Percentiles rank a stretch among this genome's conserved stretches.
Conservation (phyloP, 2,113 vertebrate species). For the Erythrolamprus reginae region DNA sequence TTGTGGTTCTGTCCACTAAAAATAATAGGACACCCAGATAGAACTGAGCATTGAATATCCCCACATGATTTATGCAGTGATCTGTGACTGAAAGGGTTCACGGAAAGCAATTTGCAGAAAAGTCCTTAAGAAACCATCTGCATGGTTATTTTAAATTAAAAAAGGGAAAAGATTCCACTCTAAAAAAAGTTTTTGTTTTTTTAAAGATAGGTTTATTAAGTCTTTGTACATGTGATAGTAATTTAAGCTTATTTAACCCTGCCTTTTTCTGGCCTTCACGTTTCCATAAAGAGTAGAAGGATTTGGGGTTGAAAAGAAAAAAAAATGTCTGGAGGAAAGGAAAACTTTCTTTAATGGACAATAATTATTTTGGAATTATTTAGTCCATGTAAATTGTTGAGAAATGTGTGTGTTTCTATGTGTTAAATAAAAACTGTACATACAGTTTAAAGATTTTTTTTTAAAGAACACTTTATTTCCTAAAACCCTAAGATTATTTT, state of each 20-base stretch:
- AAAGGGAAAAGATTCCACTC: constrained; percentile 78
- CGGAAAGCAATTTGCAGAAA: constrained; percentile 80
- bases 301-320: constrained; percentile 70
- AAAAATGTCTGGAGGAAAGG: constrained; percentile 68
- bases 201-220: constrained; percentile 73
- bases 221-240: constrained; percentile 77
- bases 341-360: constrained; percentile 51
- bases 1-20: constrained; percentile 54
- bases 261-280: constrained; percentile 74
- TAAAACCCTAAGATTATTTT: not conserved
- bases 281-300: constrained; percentile 59
- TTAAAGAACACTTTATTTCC: not conserved
- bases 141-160: constrained; percentile 77
- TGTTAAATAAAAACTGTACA: not conserved
- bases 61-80: constrained; percentile 72
- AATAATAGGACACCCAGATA: constrained; percentile 74
- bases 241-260: constrained; percentile 82
- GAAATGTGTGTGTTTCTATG: too few relatives aligned
- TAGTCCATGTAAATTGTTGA: constrained; percentile 37
- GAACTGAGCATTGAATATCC: constrained; percentile 66
- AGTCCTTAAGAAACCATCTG: constrained; percentile 79
- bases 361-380: constrained; percentile 59
- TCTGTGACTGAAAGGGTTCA: constrained; percentile 74
- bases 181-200: constrained; percentile 63
- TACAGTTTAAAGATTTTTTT: not conserved